phyloP scores from a whole-genome alignment of 2,113 vertebrate species.

The Aspidoscelis tigris region DNA sequence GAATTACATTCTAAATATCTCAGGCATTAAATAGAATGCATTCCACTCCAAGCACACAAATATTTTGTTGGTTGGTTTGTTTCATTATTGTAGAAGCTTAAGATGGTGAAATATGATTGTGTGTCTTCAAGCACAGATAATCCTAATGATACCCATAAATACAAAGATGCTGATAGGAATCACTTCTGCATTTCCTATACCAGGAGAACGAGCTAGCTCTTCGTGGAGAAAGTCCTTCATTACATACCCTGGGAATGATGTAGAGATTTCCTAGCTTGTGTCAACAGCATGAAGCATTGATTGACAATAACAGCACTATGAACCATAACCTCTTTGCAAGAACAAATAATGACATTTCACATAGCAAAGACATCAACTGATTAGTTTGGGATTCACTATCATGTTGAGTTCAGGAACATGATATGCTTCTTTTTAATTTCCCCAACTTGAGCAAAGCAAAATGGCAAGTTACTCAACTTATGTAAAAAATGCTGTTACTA shows the following conservation, averaged over 20 bases:
- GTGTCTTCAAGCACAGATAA: background rate
- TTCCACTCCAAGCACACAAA: background rate
- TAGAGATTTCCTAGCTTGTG: background rate
- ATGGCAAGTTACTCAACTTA: constrained; percentile 55
- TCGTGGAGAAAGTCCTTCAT: constrained; percentile 26
- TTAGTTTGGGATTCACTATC: constrained; percentile 29
- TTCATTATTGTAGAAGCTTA: background rate
- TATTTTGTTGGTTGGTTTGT: background rate
- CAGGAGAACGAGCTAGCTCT: constrained; percentile 14
- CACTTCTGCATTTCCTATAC: constrained; percentile 9
- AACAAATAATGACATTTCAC: constrained; percentile 30
- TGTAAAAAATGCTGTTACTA: constrained; percentile 61
- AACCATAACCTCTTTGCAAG: constrained; percentile 49
- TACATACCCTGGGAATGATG: constrained; percentile 27
- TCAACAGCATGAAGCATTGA: background rate
- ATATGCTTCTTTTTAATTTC: constrained; percentile 44
- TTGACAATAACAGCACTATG: constrained; percentile 31
- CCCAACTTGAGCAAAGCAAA: constrained; percentile 32
- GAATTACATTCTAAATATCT: background rate
- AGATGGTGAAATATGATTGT: background rate
- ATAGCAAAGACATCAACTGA: constrained; percentile 45
- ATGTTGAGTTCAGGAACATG: constrained; percentile 33
- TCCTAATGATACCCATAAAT: background rate
- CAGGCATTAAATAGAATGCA: background rate
- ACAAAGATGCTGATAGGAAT: background rate